phyloP scores from a whole-genome alignment of 2,113 vertebrate genomes.

The Balaeniceps rex region DNA sequence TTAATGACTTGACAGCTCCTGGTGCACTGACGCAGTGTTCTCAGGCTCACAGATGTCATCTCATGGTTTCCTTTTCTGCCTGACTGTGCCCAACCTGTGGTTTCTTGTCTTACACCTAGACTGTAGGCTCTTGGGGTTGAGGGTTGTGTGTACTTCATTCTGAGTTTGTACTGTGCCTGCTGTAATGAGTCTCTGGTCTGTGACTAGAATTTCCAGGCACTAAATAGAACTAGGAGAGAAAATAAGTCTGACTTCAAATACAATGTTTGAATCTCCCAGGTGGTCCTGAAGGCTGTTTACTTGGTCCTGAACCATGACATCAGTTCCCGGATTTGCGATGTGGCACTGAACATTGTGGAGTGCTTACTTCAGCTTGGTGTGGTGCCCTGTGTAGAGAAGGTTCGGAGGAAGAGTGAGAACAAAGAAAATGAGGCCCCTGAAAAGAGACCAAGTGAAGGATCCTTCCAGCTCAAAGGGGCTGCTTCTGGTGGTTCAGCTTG shows the following conservation, averaged over 20 bases:
- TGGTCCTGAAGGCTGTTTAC: conserved; percentile 91
- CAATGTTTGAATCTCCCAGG: conserved; percentile 68
- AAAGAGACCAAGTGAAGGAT: conserved; percentile 82
- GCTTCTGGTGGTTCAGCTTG: conserved; percentile 71
- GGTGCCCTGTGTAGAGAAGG: conserved; percentile 88
- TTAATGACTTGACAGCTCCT: background rate
- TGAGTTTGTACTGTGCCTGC: background rate
- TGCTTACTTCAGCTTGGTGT: conserved; percentile 94
- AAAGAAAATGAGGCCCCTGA: conserved; percentile 86
- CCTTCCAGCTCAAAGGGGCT: conserved; percentile 75
- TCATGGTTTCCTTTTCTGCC: conserved; percentile 17
- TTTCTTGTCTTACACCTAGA: background rate
- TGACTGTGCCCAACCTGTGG: background rate
- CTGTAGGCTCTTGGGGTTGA: background rate
- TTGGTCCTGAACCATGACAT: conserved; percentile 96
- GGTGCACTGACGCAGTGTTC: background rate
- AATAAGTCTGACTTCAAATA: background rate
- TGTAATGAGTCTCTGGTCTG: background rate
- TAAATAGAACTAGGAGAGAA: background rate
- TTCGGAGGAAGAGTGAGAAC: conserved; percentile 85
- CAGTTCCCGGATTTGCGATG: conserved; percentile 95
- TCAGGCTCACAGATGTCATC: conserved; percentile 13
- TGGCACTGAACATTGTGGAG: conserved; percentile 94
- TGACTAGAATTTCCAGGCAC: background rate
- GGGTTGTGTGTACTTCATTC: background rate